Evolutionary conservation across 2,888 invertebrate genomes (phyloP), one percentile per base, ranked within the genome.

Genomic region (Gortyna flavago): DNA sequence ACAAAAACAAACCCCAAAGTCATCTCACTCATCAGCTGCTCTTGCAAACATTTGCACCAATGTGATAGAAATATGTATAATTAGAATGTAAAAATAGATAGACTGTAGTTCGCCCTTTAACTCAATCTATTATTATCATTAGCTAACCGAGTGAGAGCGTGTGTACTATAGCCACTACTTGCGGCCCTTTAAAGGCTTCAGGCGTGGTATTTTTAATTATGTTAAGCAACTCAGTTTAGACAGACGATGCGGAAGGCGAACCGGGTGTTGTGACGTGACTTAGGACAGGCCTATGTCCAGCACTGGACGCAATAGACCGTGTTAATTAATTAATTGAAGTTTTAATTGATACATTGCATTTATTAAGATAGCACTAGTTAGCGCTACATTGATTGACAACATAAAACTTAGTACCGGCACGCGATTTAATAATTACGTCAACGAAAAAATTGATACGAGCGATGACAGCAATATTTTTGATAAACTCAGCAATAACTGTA

Each of bases 1-100:
- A 44, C 44, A 62, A 54, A 62, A 57, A n/a, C 2, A 25, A 38
- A 16, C 35, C 35, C 32, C 21, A 2, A 18, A 62, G 25, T 25
- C 29, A 11, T 48, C 29, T 25, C 44, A 48, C 29, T 32, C 29
- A 48, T 29, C 75, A 79, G 81, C 79, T 83, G 77, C 41, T 83
- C 68, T 64, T 65, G 64, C 67, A 83, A 80, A 57, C 68, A 68
- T 68, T 81, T 67, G 83, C 62, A 68, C 38, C 48, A 66, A 83
- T 72, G 79, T 21, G 25, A 48, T 61, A 65, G 51, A 76, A 61
- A 70, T 69, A 0, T n/a, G n/a, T 84, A 81, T 79, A 57, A 79
- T 79, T 81, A 81, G 84, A 79, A 65, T 38, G 38, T 81, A 65
- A 69, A 79, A 69, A 79, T 81, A 81, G 80, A 57, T 80, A 44